Evolutionary conservation across 2,113 vertebrate genomes (phyloP).

Genomic region (Herpailurus yagouaroundi): DNA sequence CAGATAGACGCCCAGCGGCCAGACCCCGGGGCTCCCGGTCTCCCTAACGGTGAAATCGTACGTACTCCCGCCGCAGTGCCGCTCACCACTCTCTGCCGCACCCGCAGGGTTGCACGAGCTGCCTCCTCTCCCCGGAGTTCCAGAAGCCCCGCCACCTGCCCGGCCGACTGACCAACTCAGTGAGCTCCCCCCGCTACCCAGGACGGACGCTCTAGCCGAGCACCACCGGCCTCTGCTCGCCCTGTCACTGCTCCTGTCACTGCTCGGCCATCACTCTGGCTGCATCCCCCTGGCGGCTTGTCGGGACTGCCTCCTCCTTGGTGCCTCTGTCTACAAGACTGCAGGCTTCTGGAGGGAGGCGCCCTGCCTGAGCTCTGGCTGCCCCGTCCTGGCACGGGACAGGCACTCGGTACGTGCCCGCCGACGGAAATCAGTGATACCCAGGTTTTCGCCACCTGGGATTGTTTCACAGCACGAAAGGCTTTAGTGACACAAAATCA

Average conservation of each 20-base stretch:
- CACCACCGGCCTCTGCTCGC: not conserved
- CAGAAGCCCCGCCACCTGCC: rapidly evolving
- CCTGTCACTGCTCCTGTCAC: too few relatives aligned
- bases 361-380: not conserved
- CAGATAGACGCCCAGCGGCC: not conserved
- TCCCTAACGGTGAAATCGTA: too few relatives aligned
- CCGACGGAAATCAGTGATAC: not conserved
- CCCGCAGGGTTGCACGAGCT: too few relatives aligned
- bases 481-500: not conserved
- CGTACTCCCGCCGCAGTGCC: not conserved
- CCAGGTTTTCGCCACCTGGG: not conserved
- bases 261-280: rapidly evolving
- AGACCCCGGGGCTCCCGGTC: rapidly evolving
- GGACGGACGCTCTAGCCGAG: too few relatives aligned
- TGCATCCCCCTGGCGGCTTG: too few relatives aligned
- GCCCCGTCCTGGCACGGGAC: rapidly evolving
- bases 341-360: not conserved
- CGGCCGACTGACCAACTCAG: not conserved
- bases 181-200: not conserved
- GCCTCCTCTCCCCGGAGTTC: not conserved
- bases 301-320: rapidly evolving
- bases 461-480: not conserved
- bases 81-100: not conserved
- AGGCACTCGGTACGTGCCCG: rapidly evolving
- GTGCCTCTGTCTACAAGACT: rapidly evolving